phyloP scores from a whole-genome alignment of 2,888 invertebrate species.

The Standfussiana lucernea region DNA sequence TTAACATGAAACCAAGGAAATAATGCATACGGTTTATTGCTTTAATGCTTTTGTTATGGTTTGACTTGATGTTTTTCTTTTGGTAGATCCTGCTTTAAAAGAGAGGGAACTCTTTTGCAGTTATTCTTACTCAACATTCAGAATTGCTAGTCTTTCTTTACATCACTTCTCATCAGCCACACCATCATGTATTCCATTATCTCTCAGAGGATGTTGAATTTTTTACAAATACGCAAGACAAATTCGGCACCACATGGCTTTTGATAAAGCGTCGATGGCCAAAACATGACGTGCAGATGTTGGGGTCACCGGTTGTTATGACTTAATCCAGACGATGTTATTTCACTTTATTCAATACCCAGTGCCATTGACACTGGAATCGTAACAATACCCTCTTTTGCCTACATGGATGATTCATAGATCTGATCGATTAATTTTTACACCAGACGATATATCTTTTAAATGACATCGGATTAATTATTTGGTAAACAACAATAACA shows the following conservation, averaged over 20 bases:
- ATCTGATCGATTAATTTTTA: slow-evolving; percentile 13
- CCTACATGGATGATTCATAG: slow-evolving; percentile 47
- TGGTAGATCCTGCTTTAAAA: background rate
- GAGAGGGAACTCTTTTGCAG: background rate
- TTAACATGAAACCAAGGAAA: slow-evolving; percentile 26
- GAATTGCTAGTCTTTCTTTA: too few species aligned
- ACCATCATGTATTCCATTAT: background rate
- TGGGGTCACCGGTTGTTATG: slow-evolving; percentile 41
- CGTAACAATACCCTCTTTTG: slow-evolving; percentile 43
- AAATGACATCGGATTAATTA: slow-evolving; percentile 34
- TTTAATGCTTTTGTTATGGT: slow-evolving; percentile 21
- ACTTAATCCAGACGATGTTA: slow-evolving; percentile 38
- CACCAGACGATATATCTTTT: slow-evolving; percentile 33
- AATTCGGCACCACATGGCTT: slow-evolving; percentile 19
- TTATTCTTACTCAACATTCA: background rate
- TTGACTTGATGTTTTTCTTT: background rate
- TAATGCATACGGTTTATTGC: slow-evolving; percentile 15
- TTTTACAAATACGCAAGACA: slow-evolving; percentile 5
- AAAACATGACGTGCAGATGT: slow-evolving; percentile 48
- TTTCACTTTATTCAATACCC: slow-evolving; percentile 21
- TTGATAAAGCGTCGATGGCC: slow-evolving; percentile 32
- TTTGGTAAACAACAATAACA: slow-evolving; percentile 36
- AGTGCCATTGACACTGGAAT: slow-evolving; percentile 53
- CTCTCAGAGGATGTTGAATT: background rate
- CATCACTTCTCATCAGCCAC: background rate